Conservation (phyloP, 1,140 invertebrate genomes). For the Pseudachorutes palmiensis region DNA sequence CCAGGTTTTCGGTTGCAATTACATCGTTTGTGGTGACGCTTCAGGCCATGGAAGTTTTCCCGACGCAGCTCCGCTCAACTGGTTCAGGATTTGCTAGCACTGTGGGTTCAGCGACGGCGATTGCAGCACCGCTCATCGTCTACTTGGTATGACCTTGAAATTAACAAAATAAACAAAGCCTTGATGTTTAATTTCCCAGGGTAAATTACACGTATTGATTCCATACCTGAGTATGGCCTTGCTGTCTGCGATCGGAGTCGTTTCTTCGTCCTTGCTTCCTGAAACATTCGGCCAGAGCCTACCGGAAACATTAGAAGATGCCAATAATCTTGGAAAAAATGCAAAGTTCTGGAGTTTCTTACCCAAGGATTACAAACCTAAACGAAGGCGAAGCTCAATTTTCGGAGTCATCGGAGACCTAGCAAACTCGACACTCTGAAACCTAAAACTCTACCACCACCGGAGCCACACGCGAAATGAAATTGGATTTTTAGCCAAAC, state of each 20-base stretch:
- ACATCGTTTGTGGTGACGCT: slow-evolving; percentile 36
- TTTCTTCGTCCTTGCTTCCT: slow-evolving; percentile 39
- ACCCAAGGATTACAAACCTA: slow-evolving; percentile 3
- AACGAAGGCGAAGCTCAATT: neutral
- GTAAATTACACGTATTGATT: slow-evolving; percentile 19
- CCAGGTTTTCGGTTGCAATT: slow-evolving; percentile 8
- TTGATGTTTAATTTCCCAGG: slow-evolving; percentile 1
- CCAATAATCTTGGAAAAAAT: slow-evolving; percentile 40
- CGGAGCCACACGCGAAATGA: neutral
- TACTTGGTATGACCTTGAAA: slow-evolving; percentile 42
- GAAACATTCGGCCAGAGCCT: slow-evolving; percentile 41
- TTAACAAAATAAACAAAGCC: neutral
- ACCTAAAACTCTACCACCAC: no score
- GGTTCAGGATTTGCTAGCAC: slow-evolving; percentile 54
- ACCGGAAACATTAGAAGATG: slow-evolving; percentile 42
- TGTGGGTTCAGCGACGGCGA: slow-evolving; percentile 48
- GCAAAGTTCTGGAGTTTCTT: slow-evolving; percentile 39
- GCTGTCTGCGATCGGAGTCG: slow-evolving; percentile 36
- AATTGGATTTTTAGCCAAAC: no score
- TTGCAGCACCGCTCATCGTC: slow-evolving; percentile 45
- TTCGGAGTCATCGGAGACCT: neutral
- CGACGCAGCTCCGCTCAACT: slow-evolving; percentile 56
- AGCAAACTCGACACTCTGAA: neutral
- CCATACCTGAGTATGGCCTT: slow-evolving; percentile 38
- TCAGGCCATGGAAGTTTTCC: slow-evolving; percentile 57